Percentiles rank a stretch among this genome's conserved stretches.
phyloP scores from a whole-genome alignment of 2,113 vertebrate genomes.

The Hippolais icterina region DNA sequence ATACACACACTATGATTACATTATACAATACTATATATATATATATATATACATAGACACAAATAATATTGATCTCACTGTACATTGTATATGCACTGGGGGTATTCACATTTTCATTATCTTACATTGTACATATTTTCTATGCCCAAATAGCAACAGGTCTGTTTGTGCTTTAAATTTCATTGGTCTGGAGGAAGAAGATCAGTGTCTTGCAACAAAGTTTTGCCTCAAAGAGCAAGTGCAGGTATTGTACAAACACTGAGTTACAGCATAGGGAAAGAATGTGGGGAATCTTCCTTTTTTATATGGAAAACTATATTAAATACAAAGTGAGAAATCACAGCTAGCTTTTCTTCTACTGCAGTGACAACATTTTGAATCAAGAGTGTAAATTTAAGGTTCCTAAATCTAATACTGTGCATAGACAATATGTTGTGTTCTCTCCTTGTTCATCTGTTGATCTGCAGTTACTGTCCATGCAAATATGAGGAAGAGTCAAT shows the following conservation, averaged over 20 bases:
- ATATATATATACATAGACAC: conserved; percentile 13
- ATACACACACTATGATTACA: conserved; percentile 48
- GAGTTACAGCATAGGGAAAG: background rate
- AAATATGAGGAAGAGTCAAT: background rate
- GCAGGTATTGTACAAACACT: background rate
- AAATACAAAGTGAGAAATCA: background rate
- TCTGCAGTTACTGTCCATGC: background rate
- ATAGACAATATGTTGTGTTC: background rate
- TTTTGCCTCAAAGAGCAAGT: background rate
- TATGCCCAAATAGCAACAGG: background rate
- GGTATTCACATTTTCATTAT: background rate
- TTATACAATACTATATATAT: conserved; percentile 45
- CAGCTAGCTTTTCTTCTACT: background rate
- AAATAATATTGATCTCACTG: background rate
- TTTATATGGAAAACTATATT: background rate
- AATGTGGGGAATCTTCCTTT: background rate
- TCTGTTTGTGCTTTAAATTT: conserved; percentile 31
- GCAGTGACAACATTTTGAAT: background rate
- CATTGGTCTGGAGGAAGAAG: conserved; percentile 13
- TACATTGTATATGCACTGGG: conserved; percentile 17
- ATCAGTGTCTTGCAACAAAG: background rate
- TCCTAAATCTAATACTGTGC: background rate
- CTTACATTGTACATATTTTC: background rate
- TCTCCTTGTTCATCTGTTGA: background rate
- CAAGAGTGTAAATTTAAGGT: background rate